Evolutionary conservation across 2,113 vertebrate genomes (phyloP).

Genomic region (Notarius lentiginosus): DNA sequence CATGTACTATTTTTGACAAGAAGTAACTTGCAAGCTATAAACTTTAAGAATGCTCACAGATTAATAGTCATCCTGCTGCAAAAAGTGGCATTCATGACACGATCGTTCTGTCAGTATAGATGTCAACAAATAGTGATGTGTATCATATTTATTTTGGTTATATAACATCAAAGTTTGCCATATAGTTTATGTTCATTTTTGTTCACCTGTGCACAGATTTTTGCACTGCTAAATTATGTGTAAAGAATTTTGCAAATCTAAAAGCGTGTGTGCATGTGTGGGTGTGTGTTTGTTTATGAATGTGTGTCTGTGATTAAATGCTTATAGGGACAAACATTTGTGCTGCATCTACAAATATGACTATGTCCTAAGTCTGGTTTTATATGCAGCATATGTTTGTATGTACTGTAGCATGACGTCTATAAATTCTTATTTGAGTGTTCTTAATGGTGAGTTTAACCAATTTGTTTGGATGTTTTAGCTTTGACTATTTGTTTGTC

Average conservation of each 20-base stretch:
- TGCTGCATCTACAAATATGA: neutral
- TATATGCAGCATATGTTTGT: neutral
- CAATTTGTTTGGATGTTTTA: neutral
- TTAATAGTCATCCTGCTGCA: neutral
- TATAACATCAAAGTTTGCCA: neutral
- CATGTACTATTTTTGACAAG: neutral
- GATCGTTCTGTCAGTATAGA: neutral
- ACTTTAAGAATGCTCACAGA: neutral
- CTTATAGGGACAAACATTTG: neutral
- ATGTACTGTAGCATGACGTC: neutral
- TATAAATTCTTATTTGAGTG: neutral
- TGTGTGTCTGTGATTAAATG: neutral
- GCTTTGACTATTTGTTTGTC: neutral
- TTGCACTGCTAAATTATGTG: neutral
- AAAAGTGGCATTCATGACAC: neutral
- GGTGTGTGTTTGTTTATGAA: conserved; percentile 1
- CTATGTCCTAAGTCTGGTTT: neutral
- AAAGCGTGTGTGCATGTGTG: neutral
- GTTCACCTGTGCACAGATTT: neutral
- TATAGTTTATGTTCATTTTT: neutral
- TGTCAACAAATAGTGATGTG: neutral
- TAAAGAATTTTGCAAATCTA: too few relatives aligned
- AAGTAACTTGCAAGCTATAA: neutral
- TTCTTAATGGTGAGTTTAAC: neutral
- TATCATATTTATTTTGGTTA: neutral